These are phyloP conservation scores for Hemicentrotus pulcherrimus DNA, from an alignment of 35 echinoderm and acorn worm genomes.

Conservation along the genomic window DNA sequence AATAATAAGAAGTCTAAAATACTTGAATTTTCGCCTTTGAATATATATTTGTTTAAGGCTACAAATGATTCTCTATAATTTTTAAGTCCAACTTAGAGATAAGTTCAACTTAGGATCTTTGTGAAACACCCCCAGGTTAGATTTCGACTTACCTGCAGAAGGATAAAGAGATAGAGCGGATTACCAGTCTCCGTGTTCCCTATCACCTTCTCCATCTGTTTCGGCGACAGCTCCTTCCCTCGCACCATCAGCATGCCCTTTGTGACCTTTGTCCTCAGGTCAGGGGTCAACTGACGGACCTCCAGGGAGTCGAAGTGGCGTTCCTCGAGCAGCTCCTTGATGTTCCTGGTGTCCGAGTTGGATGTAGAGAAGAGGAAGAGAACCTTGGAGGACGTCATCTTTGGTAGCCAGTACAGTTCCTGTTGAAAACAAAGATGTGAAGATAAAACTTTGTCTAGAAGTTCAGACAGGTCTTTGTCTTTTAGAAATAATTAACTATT, in stretches of 20 bases:
- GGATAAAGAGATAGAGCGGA: constrained; percentile 71
- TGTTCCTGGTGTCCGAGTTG: constrained; percentile 48
- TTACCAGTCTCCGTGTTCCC: constrained; percentile 60
- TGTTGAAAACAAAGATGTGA: not conserved
- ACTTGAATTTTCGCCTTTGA: too few relatives aligned
- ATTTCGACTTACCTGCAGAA: constrained; percentile 56
- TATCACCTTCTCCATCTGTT: constrained; percentile 60
- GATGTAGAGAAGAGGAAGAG: constrained; percentile 53
- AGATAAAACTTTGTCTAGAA: too few relatives aligned
- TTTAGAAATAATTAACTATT: too few relatives aligned
- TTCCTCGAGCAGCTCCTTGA: constrained; percentile 54
- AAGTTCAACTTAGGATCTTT: too few relatives aligned
- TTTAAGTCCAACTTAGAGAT: too few relatives aligned
- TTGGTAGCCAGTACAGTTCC: constrained; percentile 74
- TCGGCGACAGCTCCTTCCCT: constrained; percentile 70
- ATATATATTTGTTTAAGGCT: too few relatives aligned
- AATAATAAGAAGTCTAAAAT: too few relatives aligned
- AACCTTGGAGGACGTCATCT: constrained; percentile 18
- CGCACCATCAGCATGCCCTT: constrained; percentile 69
- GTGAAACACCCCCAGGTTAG: too few relatives aligned
- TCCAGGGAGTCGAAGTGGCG: constrained; percentile 45
- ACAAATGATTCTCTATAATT: too few relatives aligned
- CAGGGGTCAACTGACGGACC: constrained; percentile 48
- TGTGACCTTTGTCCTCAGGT: constrained; percentile 49
- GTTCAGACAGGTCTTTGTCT: too few relatives aligned